Conservation (phyloP, 2,888 invertebrate genomes). For the Drosophila melanocephala region DNA sequence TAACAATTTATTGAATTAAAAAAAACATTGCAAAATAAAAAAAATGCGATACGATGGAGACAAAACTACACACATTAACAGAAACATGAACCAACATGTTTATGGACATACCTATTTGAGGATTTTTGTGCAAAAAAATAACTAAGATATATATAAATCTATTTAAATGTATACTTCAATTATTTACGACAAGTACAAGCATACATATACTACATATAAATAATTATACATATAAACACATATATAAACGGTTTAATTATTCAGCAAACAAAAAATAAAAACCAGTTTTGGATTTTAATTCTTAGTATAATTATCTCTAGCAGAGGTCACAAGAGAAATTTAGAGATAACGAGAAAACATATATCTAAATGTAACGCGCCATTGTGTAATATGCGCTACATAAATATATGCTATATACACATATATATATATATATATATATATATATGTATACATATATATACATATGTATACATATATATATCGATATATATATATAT, state of each 20-base stretch:
- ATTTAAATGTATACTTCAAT: constrained; percentile 37
- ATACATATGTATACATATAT: no score
- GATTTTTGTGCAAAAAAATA: constrained; percentile 74
- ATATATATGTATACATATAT: constrained; percentile 1
- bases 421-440: constrained; percentile 10
- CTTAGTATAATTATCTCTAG: constrained; percentile 19
- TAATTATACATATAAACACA: constrained; percentile 39
- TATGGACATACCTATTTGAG: constrained; percentile 78
- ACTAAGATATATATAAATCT: constrained; percentile 25
- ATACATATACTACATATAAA: constrained; percentile 38
- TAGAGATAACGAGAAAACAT: constrained; percentile 26
- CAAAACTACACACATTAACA: constrained; percentile 43
- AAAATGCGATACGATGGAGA: constrained; percentile 30
- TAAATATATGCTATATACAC: constrained; percentile 32
- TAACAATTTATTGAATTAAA: constrained; percentile 38
- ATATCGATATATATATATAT: constrained; percentile 25
- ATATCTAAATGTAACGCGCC: constrained; percentile 66
- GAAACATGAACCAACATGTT: constrained; percentile 44
- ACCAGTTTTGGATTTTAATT: constrained; percentile 11
- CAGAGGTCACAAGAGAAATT: constrained; percentile 29
- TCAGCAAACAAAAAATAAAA: constrained; percentile 27
- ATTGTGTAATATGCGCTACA: constrained; percentile 76
- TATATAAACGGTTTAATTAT: constrained; percentile 45
- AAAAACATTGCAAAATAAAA: constrained; percentile 17
- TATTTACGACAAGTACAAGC: constrained; percentile 26